These are phyloP conservation scores for Lytechinus pictus DNA, from an alignment of 35 echinoderm and acorn worm genomes.

Conservation along the genomic window DNA sequence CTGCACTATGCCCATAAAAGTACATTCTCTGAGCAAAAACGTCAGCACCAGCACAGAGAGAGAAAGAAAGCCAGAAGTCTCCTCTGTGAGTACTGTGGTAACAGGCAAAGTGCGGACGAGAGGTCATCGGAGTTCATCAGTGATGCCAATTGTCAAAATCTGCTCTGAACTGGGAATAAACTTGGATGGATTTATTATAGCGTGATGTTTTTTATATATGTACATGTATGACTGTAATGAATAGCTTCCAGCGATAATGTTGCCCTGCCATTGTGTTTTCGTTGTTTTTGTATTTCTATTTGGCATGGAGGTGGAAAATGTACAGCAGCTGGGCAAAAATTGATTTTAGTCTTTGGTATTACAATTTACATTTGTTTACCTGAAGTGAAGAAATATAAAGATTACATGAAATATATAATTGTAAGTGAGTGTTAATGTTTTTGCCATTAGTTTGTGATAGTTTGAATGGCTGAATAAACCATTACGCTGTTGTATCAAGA, in stretches of 20 bases:
- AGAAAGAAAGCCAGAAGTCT: background rate
- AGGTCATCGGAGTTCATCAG: background rate
- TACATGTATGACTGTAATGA: background rate
- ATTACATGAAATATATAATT: no score
- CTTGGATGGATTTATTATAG: background rate
- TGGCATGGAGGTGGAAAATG: background rate
- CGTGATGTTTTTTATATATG: background rate
- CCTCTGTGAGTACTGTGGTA: background rate
- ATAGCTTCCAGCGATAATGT: background rate
- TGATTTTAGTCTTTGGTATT: background rate
- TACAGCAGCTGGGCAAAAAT: background rate
- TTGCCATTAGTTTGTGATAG: no score
- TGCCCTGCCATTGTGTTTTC: background rate
- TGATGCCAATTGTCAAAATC: constrained; percentile 1
- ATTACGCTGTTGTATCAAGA: no score
- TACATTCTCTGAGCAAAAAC: constrained; percentile 18
- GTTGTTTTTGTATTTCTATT: background rate
- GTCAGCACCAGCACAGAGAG: background rate
- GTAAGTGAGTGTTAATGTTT: no score
- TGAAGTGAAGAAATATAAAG: no score
- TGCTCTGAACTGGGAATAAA: background rate
- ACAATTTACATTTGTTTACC: no score
- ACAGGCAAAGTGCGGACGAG: background rate
- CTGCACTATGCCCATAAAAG: constrained; percentile 6
- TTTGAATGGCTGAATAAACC: no score